phyloP scores from a whole-genome alignment of 1,140 invertebrate species.

The Anoplophora glabripennis region DNA sequence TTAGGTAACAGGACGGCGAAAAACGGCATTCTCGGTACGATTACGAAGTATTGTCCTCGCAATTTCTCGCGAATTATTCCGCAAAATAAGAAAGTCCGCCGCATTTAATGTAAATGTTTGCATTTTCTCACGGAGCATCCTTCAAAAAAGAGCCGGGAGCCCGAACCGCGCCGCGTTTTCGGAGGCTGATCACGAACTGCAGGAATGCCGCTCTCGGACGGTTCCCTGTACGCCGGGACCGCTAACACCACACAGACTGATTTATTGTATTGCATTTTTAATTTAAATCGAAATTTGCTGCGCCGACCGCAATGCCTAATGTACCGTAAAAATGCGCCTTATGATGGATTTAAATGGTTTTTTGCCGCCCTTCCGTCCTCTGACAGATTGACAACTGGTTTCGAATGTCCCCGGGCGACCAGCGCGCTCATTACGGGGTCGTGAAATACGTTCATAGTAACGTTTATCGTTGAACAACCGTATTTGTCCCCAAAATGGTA shows the following conservation, averaged over 20 bases:
- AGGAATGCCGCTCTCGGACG: slow-evolving; percentile 12
- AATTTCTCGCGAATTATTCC: too few relatives aligned
- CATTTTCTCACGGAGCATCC: slow-evolving; percentile 23
- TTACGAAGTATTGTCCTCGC: too few relatives aligned
- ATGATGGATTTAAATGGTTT: slow-evolving; percentile 11
- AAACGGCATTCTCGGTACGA: too few relatives aligned
- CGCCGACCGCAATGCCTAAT: slow-evolving; percentile 24
- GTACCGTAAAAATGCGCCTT: slow-evolving; percentile 22
- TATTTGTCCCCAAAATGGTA: too few relatives aligned
- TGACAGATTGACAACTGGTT: neutral
- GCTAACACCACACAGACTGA: slow-evolving; percentile 14
- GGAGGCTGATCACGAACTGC: slow-evolving; percentile 25
- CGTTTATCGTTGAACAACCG: too few relatives aligned
- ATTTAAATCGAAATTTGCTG: slow-evolving; percentile 27
- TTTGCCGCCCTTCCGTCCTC: neutral
- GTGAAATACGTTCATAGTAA: too few relatives aligned
- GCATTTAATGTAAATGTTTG: slow-evolving; percentile 18
- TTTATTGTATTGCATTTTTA: slow-evolving; percentile 27
- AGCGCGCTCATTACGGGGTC: too few relatives aligned
- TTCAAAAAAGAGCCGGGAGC: slow-evolving; percentile 16
- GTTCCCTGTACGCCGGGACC: neutral
- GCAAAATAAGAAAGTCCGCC: neutral
- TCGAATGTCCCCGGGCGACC: too few relatives aligned
- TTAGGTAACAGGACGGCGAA: too few relatives aligned
- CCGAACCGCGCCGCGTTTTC: slow-evolving; percentile 4